A percentile compares a stretch with the other conserved stretches of the same genome.
Evolutionary conservation across 2,797 vertebrate species (phyloP).

Genomic region (Platalea minor): DNA sequence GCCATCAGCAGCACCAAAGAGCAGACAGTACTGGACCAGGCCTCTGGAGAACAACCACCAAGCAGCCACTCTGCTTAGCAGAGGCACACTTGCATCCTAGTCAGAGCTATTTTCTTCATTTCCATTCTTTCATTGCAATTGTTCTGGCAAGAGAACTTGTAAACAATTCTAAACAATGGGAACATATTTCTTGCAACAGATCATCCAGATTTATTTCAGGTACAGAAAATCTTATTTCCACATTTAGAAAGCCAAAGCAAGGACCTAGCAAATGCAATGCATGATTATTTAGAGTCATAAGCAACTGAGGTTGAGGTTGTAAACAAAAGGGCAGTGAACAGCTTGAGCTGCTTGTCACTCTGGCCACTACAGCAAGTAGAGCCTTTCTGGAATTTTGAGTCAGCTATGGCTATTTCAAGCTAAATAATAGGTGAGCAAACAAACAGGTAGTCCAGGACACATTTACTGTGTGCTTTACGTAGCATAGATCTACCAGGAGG

Average conservation of each 20-base stretch:
- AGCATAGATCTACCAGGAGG: not conserved
- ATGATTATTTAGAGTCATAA: not conserved
- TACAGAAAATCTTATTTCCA: not conserved
- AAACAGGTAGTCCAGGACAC: not conserved
- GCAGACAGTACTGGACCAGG: no score
- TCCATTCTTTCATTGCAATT: not conserved
- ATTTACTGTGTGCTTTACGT: not conserved
- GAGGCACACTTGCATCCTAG: not conserved
- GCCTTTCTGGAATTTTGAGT: not conserved
- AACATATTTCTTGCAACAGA: not conserved
- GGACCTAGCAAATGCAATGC: no score
- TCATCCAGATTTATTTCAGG: not conserved
- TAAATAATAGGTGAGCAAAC: not conserved
- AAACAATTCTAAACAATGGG: not conserved
- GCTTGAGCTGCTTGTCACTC: not conserved
- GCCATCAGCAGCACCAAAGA: not conserved
- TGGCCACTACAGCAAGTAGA: not conserved
- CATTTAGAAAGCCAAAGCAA: not conserved
- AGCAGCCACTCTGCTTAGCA: not conserved
- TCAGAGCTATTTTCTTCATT: not conserved
- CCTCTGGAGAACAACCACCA: not conserved
- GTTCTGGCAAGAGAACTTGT: not conserved
- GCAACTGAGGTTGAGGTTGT: not conserved
- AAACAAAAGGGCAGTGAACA: not conserved
- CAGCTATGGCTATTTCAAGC: not conserved